phyloP scores from a whole-genome alignment of 2,797 vertebrate genomes.

The Notamacropus eugenii region DNA sequence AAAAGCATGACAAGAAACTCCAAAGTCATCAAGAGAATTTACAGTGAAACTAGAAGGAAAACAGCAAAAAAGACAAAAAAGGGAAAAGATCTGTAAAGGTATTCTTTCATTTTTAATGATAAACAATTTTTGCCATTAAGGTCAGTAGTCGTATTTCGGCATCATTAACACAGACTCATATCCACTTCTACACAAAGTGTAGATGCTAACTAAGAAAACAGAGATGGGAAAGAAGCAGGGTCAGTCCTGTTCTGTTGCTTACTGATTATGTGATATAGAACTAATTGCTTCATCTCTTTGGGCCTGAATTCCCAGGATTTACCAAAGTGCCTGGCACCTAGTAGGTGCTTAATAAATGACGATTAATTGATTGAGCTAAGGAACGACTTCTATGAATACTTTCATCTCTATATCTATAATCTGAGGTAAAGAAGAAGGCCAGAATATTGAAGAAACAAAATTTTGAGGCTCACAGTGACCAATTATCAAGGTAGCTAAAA shows the following conservation, averaged over 20 bases:
- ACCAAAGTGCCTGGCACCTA: not conserved
- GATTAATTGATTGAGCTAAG: not conserved
- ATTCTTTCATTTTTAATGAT: not conserved
- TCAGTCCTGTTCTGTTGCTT: not conserved
- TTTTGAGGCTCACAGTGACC: not conserved
- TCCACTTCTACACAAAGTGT: not conserved
- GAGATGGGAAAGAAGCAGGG: not conserved
- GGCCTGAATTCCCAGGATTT: not conserved
- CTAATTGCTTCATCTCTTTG: not conserved
- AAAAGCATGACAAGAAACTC: not conserved
- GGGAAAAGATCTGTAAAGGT: not conserved
- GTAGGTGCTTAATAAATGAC: not conserved
- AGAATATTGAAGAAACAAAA: not conserved
- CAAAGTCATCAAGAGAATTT: not conserved
- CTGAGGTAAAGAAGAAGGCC: no score
- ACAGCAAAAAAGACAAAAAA: not conserved
- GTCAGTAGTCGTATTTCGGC: not conserved
- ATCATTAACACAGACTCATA: not conserved
- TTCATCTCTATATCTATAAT: not conserved
- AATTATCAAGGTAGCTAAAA: not conserved
- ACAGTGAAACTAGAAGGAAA: not conserved
- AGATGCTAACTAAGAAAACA: not conserved
- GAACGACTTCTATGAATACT: not conserved
- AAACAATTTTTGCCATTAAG: not conserved
- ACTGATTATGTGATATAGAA: not conserved